These are phyloP conservation scores for Formica aserva DNA, from an alignment of 2,888 invertebrate species.

Conservation along the genomic window DNA sequence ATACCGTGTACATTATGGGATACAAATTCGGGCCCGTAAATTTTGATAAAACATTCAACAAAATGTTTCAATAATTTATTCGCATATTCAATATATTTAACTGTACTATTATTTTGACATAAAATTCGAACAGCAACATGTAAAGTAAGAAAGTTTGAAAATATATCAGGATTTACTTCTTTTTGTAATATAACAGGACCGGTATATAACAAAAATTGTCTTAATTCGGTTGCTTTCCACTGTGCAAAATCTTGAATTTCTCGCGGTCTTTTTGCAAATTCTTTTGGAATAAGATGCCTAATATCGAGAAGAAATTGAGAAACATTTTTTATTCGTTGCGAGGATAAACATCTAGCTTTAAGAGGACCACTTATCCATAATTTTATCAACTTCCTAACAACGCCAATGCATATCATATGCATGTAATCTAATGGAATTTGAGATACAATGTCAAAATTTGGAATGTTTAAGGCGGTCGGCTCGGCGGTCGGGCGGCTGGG, in stretches of 20 bases:
- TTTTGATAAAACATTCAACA: not conserved
- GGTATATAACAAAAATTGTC: not conserved
- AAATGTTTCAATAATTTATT: slow-evolving; percentile 5
- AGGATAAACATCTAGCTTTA: not conserved
- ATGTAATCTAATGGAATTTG: not conserved
- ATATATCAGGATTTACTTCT: not conserved
- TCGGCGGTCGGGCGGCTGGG: no score
- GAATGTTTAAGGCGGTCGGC: not conserved
- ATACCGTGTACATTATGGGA: slow-evolving; percentile 1
- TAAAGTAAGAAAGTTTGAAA: not conserved
- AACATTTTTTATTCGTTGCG: not conserved
- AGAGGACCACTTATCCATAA: slow-evolving; percentile 1
- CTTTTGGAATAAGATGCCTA: not conserved
- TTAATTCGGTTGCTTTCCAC: not conserved
- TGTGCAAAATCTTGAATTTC: slow-evolving; percentile 20
- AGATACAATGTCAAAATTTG: slow-evolving; percentile 1
- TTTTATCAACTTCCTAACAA: not conserved
- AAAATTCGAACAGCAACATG: not conserved
- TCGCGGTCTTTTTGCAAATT: not conserved
- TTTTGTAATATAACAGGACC: not conserved
- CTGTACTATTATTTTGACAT: slow-evolving; percentile 5
- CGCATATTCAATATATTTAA: not conserved
- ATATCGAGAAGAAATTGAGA: not conserved
- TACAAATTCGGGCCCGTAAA: not conserved
- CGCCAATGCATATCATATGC: not conserved